Percentiles rank a stretch among this genome's conserved stretches.
These are phyloP conservation scores for Trissoscelio sp. DNA, from an alignment of 2,888 invertebrate species.

Conservation along the genomic window DNA sequence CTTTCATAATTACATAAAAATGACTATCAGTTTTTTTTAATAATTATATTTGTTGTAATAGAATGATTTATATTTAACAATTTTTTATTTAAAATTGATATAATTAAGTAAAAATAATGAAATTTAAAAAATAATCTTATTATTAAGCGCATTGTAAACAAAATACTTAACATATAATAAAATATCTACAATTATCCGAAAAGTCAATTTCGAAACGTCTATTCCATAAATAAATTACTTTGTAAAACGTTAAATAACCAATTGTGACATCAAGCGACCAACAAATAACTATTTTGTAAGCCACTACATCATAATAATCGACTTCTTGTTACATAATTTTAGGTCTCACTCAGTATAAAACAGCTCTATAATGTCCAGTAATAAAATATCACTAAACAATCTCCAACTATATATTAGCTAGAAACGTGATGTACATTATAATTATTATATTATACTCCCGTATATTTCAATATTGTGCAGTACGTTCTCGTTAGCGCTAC, in stretches of 20 bases:
- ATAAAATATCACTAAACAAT: conserved; percentile 43
- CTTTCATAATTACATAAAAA: too few relatives aligned
- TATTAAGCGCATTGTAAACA: too few relatives aligned
- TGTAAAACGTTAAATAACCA: conserved; percentile 16
- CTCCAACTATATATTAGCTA: conserved; percentile 8
- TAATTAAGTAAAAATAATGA: too few relatives aligned
- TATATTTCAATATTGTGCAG: conserved; percentile 34
- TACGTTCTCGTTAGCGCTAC: conserved; percentile 11
- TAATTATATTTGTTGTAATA: too few relatives aligned
- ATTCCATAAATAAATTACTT: not conserved
- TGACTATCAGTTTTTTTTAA: too few relatives aligned
- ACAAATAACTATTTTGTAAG: conserved; percentile 33
- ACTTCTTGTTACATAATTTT: conserved; percentile 44
- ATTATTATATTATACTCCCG: conserved; percentile 37
- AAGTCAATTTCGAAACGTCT: not conserved
- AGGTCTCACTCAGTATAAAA: conserved; percentile 22
- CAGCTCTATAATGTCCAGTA: conserved; percentile 33
- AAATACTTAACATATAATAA: too few relatives aligned
- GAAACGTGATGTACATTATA: conserved; percentile 51
- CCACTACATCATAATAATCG: conserved; percentile 34
- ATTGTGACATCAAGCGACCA: conserved; percentile 18
- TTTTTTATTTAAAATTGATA: too few relatives aligned
- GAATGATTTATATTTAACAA: too few relatives aligned
- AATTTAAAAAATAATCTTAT: too few relatives aligned
- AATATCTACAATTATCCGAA: too few relatives aligned